Percentiles rank a stretch among this genome's conserved stretches.
Evolutionary conservation across 92 coral and sea anemone species (phyloP).

Genomic region (Pocillopora meandrina): DNA sequence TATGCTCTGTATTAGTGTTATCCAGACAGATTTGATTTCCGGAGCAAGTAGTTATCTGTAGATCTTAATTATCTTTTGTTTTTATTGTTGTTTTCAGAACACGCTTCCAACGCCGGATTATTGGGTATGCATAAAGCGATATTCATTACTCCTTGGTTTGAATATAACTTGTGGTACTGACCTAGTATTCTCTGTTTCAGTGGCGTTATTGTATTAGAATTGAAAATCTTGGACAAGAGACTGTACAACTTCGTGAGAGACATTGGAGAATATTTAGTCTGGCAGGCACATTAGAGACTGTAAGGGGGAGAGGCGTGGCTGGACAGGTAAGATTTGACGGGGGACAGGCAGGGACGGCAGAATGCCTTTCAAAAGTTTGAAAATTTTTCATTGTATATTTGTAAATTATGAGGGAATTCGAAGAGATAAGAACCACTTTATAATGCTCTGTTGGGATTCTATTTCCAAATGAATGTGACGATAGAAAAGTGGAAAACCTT

Average conservation of each 20-base stretch:
- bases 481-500: too few relatives aligned
- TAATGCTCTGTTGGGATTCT: too few relatives aligned
- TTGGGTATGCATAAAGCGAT: slow-evolving; percentile 70
- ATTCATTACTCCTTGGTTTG: background rate
- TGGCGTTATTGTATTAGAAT: slow-evolving; percentile 98
- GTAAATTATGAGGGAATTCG: too few relatives aligned
- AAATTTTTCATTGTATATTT: background rate
- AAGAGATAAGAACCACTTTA: too few relatives aligned
- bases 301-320: slow-evolving; percentile 96
- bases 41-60: background rate
- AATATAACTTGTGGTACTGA: background rate
- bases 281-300: slow-evolving; percentile 97
- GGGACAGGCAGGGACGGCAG: too few relatives aligned
- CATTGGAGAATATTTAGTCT: slow-evolving; percentile 98
- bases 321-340: slow-evolving; percentile 78
- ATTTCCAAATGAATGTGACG: too few relatives aligned
- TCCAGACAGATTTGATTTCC: too few relatives aligned
- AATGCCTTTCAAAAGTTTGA: too few relatives aligned
- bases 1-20: too few relatives aligned
- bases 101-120: slow-evolving; percentile 80
- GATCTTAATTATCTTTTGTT: background rate
- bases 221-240: slow-evolving; percentile 88
- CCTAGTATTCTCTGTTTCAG: slow-evolving; percentile 40
- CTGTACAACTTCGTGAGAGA: slow-evolving; percentile 92
- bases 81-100: slow-evolving; percentile 49